A percentile compares a stretch with the other conserved stretches of the same genome.
phyloP scores from a whole-genome alignment of 2,888 invertebrate genomes.

The Eubasilissa splendida region DNA sequence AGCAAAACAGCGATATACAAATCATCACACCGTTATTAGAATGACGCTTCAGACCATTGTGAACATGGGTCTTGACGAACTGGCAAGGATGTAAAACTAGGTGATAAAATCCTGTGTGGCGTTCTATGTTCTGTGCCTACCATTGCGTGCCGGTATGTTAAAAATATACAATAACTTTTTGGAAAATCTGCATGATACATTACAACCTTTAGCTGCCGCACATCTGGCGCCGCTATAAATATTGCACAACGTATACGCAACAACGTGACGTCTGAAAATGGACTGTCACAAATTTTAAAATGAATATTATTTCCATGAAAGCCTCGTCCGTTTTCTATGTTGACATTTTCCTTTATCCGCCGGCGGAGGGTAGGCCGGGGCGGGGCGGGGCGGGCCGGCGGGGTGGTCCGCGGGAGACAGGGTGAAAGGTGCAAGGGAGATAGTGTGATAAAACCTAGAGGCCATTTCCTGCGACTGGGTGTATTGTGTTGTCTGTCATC shows the following conservation, averaged over 20 bases:
- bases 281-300: conserved; percentile 30
- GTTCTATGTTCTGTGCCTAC: no score
- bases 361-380: conserved; percentile 37
- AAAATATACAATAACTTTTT: no score
- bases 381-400: background rate
- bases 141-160: no score
- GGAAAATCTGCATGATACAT: no score
- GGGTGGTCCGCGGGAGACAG: conserved; percentile 38
- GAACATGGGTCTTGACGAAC: no score
- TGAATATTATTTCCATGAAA: conserved; percentile 32
- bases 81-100: no score
- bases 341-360: conserved; percentile 47
- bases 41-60: no score
- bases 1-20: no score
- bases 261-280: conserved; percentile 22
- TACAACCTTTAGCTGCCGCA: background rate
- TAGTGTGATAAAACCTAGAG: conserved; percentile 21
- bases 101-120: no score
- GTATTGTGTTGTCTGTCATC: conserved; percentile 5
- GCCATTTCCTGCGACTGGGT: background rate
- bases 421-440: conserved; percentile 38
- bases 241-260: conserved; percentile 18
- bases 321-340: conserved; percentile 29
- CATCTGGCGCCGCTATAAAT: background rate
- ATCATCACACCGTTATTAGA: no score